Evolutionary conservation across 2,888 invertebrate genomes (phyloP).

Genomic region (Theodoxus fluviatilis): DNA sequence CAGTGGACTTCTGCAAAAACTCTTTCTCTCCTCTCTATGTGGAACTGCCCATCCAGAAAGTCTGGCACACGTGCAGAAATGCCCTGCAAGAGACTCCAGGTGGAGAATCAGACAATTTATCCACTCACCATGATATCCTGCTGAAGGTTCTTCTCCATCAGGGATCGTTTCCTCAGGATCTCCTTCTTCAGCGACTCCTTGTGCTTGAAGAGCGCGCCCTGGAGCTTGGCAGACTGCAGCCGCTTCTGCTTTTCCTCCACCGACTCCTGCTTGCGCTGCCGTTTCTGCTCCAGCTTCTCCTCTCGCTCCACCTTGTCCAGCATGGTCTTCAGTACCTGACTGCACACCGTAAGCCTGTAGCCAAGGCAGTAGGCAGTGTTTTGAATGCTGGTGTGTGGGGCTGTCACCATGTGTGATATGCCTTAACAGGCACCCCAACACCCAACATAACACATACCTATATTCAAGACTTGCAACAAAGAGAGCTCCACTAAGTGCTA

Average conservation of each 20-base stretch:
- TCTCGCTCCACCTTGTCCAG: constrained; percentile 65
- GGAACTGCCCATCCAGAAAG: background rate
- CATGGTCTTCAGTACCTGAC: constrained; percentile 58
- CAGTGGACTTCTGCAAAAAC: no score
- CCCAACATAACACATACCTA: no score
- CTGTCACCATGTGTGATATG: no score
- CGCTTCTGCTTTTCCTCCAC: constrained; percentile 70
- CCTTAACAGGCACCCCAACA: no score
- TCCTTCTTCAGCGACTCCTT: constrained; percentile 92
- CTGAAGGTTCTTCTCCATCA: constrained; percentile 75
- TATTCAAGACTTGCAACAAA: no score
- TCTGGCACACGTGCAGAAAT: background rate
- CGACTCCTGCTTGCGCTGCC: constrained; percentile 59
- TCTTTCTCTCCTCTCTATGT: background rate
- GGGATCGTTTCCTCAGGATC: constrained; percentile 86
- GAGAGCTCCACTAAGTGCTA: no score
- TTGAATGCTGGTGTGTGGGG: no score
- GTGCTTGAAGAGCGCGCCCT: constrained; percentile 82
- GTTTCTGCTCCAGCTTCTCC: constrained; percentile 59
- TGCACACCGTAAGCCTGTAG: constrained; percentile 60
- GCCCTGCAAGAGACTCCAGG: background rate
- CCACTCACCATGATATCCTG: constrained; percentile 81
- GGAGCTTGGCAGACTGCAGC: constrained; percentile 71
- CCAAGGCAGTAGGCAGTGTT: no score
- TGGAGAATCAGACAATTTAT: background rate